These are phyloP conservation scores for Drosophila sturtevanti DNA, from an alignment of 1,140 invertebrate genomes.

Conservation along the genomic window DNA sequence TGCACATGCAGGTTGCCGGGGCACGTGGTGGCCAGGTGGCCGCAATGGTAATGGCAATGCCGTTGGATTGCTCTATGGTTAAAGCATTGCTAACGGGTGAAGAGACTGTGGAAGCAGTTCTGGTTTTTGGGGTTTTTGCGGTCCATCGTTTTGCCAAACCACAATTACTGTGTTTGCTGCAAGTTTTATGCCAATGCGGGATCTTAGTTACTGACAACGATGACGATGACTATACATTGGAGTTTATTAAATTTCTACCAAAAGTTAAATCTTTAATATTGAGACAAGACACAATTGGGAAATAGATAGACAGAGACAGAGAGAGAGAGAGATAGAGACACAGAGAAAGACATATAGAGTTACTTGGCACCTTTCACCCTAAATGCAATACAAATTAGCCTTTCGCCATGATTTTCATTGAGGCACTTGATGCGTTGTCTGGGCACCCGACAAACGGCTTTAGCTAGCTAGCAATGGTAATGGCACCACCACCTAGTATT, in stretches of 20 bases:
- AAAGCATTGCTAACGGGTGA: not conserved
- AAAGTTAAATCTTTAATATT: slow-evolving; percentile 2
- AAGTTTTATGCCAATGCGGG: slow-evolving; percentile 31
- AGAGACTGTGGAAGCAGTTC: not conserved
- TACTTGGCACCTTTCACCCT: slow-evolving; percentile 5
- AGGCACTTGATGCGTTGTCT: slow-evolving; percentile 4
- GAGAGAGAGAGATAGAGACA: not conserved
- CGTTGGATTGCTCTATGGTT: not conserved
- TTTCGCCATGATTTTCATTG: slow-evolving; percentile 6
- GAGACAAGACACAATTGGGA: not conserved
- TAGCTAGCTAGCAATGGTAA: no score
- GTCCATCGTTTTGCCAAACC: slow-evolving; percentile 38
- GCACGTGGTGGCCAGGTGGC: slow-evolving; percentile 5
- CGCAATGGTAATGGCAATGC: not conserved
- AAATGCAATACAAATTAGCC: slow-evolving; percentile 11
- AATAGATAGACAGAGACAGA: not conserved
- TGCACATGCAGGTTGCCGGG: not conserved
- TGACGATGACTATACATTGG: not conserved
- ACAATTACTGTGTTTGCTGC: slow-evolving; percentile 50
- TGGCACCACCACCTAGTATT: not conserved
- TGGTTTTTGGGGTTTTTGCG: slow-evolving; percentile 26
- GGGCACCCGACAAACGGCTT: not conserved
- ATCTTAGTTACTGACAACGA: not conserved
- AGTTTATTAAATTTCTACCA: not conserved
- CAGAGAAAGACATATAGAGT: not conserved